Evolutionary conservation across 2,888 invertebrate genomes (phyloP), one percentile per base, ranked within the genome.

Genomic region (Lochmaea capreae): DNA sequence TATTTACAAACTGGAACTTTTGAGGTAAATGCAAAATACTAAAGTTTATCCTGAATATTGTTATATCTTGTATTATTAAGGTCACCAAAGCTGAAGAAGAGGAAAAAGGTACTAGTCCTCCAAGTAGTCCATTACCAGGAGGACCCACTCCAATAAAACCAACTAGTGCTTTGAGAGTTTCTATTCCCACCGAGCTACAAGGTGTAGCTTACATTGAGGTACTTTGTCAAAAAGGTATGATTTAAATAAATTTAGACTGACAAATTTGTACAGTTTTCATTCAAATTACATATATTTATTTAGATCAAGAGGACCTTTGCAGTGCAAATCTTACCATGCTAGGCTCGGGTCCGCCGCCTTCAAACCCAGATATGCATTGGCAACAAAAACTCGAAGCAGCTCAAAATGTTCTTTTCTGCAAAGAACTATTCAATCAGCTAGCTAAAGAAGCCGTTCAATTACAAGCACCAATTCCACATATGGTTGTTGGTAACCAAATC

Each of bases 151-250:
- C 91, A 0, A 88, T 90, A 0, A 92, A 91, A 83, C 88, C 88
- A 3, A 89, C 88, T 12, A 96, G 97, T 2, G 95, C 97, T 0
- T 88, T 98, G 62, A 91, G 96, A 65, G 98, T 98, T 9, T 94
- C 94, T 10, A 95, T 98, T 54, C 98, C 98, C 0, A 94, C 96
- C 9, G 98, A 98, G 86, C 89, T 98, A 71, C 97, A 98, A 87
- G 98, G 98, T 1, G 96, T 97, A 14, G 97, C 97, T 0, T 98
- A 97, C 85, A 98, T 98, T 79, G 97, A 97, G 86, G 98, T 98
- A 6, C 90, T 96, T 54, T 97, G 98, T 81, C 96, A 97, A 85
- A 97, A 97, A 91, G 95, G 95, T 92, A 74, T 65, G 33, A 16
- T 46, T 71, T 26, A 65, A 39, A 52, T 10, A 46, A 26, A 49